Conservation (phyloP, 2,113 vertebrate species). For the Nyctibius bracteatus region DNA sequence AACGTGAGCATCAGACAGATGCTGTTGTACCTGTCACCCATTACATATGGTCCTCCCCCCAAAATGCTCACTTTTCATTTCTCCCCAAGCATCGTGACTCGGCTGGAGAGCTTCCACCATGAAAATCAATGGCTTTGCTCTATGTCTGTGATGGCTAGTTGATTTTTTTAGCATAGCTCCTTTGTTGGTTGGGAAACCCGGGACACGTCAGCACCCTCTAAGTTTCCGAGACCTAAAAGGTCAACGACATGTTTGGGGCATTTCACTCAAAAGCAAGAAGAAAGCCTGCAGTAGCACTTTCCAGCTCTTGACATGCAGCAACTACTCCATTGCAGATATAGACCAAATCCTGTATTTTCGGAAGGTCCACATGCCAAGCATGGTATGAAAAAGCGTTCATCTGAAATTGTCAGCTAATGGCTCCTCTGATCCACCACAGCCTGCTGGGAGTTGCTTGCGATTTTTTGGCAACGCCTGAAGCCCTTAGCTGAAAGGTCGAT, state of each 20-base stretch:
- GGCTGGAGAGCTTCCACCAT: conserved; percentile 52
- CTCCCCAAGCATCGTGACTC: conserved; percentile 63
- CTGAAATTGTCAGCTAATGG: conserved; percentile 35
- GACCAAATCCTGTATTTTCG: conserved; percentile 75
- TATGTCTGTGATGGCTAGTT: conserved; percentile 74
- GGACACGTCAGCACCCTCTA: background rate
- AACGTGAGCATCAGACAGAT: conserved; percentile 29
- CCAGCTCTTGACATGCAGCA: background rate
- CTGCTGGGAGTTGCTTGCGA: conserved; percentile 34
- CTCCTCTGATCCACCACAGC: conserved; percentile 4
- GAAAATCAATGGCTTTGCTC: conserved; percentile 75
- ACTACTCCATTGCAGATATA: conserved; percentile 71
- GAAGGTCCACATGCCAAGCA: conserved; percentile 49
- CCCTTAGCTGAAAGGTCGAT: background rate
- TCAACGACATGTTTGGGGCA: background rate
- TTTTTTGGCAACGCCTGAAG: conserved; percentile 14
- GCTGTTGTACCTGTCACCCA: conserved; percentile 39
- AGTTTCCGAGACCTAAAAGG: background rate
- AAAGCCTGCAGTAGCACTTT: background rate
- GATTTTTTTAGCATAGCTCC: conserved; percentile 8
- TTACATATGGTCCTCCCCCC: conserved; percentile 23
- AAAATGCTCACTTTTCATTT: conserved; percentile 60
- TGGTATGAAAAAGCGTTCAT: conserved; percentile 25
- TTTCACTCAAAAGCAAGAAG: conserved; percentile 30
- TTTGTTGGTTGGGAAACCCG: conserved; percentile 13